These are phyloP conservation scores for Drosophila seclusa DNA, from an alignment of 2,888 invertebrate genomes.

Conservation along the genomic window DNA sequence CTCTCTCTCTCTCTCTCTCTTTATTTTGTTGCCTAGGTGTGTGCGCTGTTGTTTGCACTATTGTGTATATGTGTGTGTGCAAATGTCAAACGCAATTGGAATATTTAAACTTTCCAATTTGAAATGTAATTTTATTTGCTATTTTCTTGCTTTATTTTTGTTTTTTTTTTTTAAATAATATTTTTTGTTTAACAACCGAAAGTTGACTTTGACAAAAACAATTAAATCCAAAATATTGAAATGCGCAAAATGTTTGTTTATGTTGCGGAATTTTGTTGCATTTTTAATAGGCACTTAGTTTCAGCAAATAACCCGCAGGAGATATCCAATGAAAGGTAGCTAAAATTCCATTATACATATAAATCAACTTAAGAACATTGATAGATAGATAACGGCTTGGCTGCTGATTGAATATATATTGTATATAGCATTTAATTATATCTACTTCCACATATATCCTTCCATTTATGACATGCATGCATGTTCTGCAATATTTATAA, in stretches of 20 bases:
- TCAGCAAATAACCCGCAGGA: neutral
- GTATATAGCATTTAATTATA: too few species aligned
- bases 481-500: neutral
- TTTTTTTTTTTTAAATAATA: constrained; percentile 7
- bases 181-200: constrained; percentile 9
- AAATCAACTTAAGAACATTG: neutral
- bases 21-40: constrained; percentile 33
- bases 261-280: constrained; percentile 4
- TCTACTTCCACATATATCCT: too few species aligned
- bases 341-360: neutral
- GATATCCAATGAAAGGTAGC: neutral
- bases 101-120: constrained; percentile 68
- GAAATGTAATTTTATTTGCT: constrained; percentile 59
- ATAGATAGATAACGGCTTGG: too few species aligned
- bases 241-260: constrained; percentile 37
- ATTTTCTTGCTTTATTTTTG: constrained; percentile 2
- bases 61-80: constrained; percentile 8
- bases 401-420: neutral
- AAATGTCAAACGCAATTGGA: constrained; percentile 69
- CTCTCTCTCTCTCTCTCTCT: constrained; percentile 12
- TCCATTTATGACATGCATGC: neutral
- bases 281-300: constrained; percentile 5
- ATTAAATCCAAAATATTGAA: constrained; percentile 47
- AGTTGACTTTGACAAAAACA: constrained; percentile 52
- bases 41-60: constrained; percentile 28